Evolutionary conservation across 2,113 vertebrate genomes (phyloP).

Genomic region (Centrocercus urophasianus): DNA sequence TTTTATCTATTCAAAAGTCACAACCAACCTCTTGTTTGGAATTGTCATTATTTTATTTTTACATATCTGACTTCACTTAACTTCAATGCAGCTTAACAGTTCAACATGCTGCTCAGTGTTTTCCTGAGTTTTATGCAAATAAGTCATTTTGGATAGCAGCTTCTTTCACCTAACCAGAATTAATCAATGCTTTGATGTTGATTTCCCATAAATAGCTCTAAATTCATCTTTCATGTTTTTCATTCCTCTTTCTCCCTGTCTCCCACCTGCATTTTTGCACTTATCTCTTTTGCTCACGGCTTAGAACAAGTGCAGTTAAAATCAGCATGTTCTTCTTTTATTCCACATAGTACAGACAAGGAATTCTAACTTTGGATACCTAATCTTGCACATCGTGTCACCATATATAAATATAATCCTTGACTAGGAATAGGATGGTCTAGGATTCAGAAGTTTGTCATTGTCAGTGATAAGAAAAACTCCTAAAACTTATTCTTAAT

Average conservation of each 20-base stretch:
- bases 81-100: background rate
- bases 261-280: conserved; percentile 17
- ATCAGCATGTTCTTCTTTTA: conserved; percentile 8
- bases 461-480: background rate
- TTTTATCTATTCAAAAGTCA: background rate
- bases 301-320: conserved; percentile 38
- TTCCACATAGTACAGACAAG: background rate
- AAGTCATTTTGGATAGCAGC: background rate
- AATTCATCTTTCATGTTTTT: background rate
- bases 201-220: conserved; percentile 8
- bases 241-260: background rate
- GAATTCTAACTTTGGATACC: conserved; percentile 44
- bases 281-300: background rate
- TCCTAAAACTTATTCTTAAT: background rate
- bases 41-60: background rate
- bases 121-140: background rate
- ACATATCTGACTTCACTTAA: background rate
- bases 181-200: background rate
- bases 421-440: background rate
- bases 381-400: background rate
- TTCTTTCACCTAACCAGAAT: background rate
- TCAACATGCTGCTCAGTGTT: background rate
- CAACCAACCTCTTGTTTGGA: background rate
- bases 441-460: background rate
- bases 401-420: background rate